Percentiles rank a stretch among this genome's conserved stretches.
phyloP scores from a whole-genome alignment of 2,797 vertebrate species.

The Parotocinclus haroldoi region DNA sequence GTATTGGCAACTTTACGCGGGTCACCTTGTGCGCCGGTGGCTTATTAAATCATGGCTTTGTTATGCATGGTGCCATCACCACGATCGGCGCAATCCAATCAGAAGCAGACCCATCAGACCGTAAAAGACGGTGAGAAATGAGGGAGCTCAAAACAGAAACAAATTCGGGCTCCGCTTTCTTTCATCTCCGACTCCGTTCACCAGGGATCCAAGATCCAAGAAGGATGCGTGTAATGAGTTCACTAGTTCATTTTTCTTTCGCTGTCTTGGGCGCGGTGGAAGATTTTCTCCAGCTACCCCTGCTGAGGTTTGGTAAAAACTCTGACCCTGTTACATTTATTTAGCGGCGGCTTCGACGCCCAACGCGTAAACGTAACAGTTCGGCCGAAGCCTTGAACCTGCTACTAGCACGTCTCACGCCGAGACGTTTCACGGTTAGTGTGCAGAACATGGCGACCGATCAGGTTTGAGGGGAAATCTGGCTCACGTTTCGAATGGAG shows the following conservation, averaged over 20 bases:
- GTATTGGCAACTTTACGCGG: not conserved
- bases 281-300: constrained; percentile 46
- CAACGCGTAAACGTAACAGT: not conserved
- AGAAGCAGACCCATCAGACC: constrained; percentile 3
- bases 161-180: constrained; percentile 44
- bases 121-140: constrained; percentile 13
- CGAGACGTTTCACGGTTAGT: not conserved
- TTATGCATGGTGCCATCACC: constrained; percentile 25
- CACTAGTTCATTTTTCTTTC: constrained; percentile 54
- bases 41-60: constrained; percentile 34
- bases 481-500: no score
- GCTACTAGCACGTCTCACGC: not conserved
- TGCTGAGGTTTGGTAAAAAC: not conserved
- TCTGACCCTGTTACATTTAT: constrained; percentile 1
- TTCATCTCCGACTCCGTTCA: constrained; percentile 45
- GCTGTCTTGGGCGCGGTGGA: constrained; percentile 41
- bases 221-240: constrained; percentile 47
- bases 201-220: constrained; percentile 23
- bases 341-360: not conserved
- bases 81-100: not conserved
- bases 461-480: no score
- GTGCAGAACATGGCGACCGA: no score
- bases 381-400: not conserved
- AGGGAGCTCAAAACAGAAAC: constrained; percentile 36
- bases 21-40: constrained; percentile 36